Evolutionary conservation across 1,140 invertebrate genomes (phyloP).

Genomic region (Melitaea cinxia): DNA sequence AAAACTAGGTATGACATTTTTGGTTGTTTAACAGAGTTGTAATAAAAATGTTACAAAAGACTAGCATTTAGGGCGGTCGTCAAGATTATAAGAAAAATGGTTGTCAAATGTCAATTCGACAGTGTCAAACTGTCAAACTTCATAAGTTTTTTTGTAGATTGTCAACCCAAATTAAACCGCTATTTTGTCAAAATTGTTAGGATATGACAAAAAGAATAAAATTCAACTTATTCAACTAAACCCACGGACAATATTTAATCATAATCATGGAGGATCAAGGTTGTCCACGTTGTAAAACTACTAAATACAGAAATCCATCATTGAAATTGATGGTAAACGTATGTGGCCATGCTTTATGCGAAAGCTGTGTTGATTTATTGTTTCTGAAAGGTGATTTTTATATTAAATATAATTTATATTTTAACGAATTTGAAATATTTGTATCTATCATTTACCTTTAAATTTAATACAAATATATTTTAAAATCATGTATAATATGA

Average conservation of each 20-base stretch:
- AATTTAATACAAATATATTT: too few species aligned
- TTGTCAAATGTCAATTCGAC: too few species aligned
- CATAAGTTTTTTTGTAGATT: not conserved
- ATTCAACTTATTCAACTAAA: not conserved
- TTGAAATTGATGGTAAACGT: constrained; percentile 99
- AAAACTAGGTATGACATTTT: too few species aligned
- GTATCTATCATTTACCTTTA: too few species aligned
- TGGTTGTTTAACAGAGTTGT: too few species aligned
- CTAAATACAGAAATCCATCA: constrained; percentile 98
- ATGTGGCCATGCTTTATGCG: constrained; percentile 98
- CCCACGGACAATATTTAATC: not conserved
- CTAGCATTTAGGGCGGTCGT: too few species aligned
- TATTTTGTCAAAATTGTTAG: constrained; percentile 9
- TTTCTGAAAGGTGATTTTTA: constrained; percentile 92
- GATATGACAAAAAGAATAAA: constrained; percentile 11
- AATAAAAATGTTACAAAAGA: too few species aligned
- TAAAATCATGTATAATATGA: too few species aligned
- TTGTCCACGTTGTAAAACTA: constrained; percentile 98
- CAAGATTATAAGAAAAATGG: too few species aligned
- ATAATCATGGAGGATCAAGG: constrained; percentile 88
- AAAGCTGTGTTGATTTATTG: constrained; percentile 97
- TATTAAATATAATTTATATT: not conserved
- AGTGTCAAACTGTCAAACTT: constrained; percentile 1
- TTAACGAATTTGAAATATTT: too few species aligned
- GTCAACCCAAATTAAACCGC: not conserved